Evolutionary conservation across 2,113 vertebrate species (phyloP).

Genomic region (Sinocyclocheilus anshuiensis): DNA sequence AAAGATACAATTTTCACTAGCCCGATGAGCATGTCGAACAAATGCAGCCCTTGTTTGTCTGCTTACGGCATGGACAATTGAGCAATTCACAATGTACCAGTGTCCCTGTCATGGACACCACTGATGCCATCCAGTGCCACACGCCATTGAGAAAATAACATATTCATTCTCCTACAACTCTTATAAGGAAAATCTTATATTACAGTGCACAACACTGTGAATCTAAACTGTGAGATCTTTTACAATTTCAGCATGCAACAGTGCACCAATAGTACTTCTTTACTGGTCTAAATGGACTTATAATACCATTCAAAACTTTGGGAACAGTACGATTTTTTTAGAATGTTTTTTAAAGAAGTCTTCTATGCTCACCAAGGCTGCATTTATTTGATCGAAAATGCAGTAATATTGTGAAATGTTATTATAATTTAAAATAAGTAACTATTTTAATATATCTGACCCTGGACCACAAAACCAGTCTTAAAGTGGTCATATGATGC

Average conservation of each 20-base stretch:
- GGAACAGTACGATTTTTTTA: too few species aligned
- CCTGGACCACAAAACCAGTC: too few species aligned
- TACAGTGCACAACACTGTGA: not conserved
- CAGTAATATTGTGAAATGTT: too few species aligned
- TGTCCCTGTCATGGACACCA: not conserved
- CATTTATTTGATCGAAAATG: too few species aligned
- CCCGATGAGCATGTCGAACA: slow-evolving; percentile 2
- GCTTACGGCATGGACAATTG: slow-evolving; percentile 22
- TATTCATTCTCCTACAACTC: slow-evolving; percentile 4
- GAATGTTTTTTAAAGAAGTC: too few species aligned
- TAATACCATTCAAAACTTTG: too few species aligned
- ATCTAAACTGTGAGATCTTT: too few species aligned
- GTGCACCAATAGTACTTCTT: not conserved
- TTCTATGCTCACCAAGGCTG: too few species aligned
- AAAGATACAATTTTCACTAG: slow-evolving; percentile 63
- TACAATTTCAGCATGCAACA: not conserved
- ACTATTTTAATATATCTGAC: too few species aligned
- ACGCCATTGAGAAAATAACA: slow-evolving; percentile 46
- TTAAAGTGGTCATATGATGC: too few species aligned
- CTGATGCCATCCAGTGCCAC: slow-evolving; percentile 35
- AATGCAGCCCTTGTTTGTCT: slow-evolving; percentile 25
- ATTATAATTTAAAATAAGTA: too few species aligned
- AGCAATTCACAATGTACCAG: slow-evolving; percentile 18
- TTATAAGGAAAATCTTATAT: not conserved
- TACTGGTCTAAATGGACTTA: not conserved